A percentile compares a stretch with the other conserved stretches of the same genome.
phyloP scores from a whole-genome alignment of 2,888 invertebrate species.

The Agonum fuliginosum region DNA sequence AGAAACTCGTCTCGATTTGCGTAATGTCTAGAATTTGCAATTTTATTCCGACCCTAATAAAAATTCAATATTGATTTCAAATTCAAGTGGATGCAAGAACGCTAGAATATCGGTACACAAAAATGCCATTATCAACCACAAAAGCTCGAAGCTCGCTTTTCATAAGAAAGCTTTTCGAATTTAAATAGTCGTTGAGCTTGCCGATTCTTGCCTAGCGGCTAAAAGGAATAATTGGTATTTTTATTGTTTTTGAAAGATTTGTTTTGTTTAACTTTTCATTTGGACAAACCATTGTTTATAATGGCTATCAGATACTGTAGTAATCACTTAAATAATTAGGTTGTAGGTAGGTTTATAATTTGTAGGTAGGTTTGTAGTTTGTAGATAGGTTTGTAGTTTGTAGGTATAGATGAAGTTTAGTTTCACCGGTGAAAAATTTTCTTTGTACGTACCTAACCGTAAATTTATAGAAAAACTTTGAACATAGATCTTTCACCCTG shows the following conservation, averaged over 20 bases:
- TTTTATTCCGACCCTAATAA: conserved; percentile 18
- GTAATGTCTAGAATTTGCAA: conserved; percentile 7
- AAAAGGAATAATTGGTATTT: conserved; percentile 19
- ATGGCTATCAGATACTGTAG: too few species aligned
- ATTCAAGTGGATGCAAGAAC: conserved; percentile 9
- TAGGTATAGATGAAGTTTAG: too few species aligned
- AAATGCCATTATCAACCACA: conserved; percentile 38
- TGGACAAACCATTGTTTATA: conserved; percentile 21
- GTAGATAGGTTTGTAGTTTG: too few species aligned
- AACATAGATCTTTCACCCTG: conserved; percentile 15
- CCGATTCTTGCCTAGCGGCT: neutral
- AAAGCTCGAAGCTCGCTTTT: conserved; percentile 11
- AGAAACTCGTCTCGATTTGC: neutral
- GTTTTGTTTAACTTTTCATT: neutral
- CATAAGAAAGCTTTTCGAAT: conserved; percentile 12
- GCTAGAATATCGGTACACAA: conserved; percentile 13
- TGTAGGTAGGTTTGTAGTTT: too few species aligned
- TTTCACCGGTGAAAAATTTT: neutral
- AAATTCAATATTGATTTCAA: conserved; percentile 33
- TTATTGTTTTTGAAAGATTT: conserved; percentile 18
- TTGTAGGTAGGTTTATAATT: too few species aligned
- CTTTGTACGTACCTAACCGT: neutral
- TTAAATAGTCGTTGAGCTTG: neutral
- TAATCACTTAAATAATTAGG: too few species aligned
- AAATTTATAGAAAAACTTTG: conserved; percentile 32